A percentile compares a stretch with the other conserved stretches of the same genome.
Conservation (phyloP, 2,888 invertebrate genomes). For the Saturnia japonica region DNA sequence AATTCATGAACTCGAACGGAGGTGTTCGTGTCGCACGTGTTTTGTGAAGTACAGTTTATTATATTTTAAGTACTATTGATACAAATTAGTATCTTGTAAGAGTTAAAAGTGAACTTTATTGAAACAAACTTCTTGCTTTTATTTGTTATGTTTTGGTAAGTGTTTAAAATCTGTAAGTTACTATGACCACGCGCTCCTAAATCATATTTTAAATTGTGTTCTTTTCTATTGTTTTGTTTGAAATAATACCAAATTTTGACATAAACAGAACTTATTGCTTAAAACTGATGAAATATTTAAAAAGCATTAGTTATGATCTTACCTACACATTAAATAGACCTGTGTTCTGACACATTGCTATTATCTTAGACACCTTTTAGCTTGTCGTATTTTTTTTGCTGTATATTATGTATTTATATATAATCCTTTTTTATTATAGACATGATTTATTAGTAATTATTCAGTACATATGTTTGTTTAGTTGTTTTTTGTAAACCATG, state of each 20-base stretch:
- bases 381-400: not conserved
- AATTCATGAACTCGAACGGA: conserved; percentile 48
- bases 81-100: conserved; percentile 17
- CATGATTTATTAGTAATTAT: too few species aligned
- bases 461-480: too few species aligned
- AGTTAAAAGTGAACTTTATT: conserved; percentile 11
- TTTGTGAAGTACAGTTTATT: conserved; percentile 23
- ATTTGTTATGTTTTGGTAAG: conserved; percentile 53
- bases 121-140: not conserved
- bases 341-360: not conserved
- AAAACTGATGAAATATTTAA: not conserved
- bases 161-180: conserved; percentile 33
- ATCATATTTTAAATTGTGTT: conserved; percentile 44
- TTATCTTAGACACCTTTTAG: not conserved
- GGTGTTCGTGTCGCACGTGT: conserved; percentile 54
- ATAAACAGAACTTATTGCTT: not conserved
- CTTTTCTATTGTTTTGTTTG: not conserved
- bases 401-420: too few species aligned
- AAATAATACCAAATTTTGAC: not conserved
- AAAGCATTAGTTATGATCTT: not conserved
- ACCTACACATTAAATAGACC: not conserved
- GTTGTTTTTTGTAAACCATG: too few species aligned
- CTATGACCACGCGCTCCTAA: conserved; percentile 51
- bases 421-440: too few species aligned
- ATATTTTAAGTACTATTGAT: not conserved